These are phyloP conservation scores for Hypsibius dujardini DNA, from an alignment of 1,140 invertebrate species.

Conservation along the genomic window DNA sequence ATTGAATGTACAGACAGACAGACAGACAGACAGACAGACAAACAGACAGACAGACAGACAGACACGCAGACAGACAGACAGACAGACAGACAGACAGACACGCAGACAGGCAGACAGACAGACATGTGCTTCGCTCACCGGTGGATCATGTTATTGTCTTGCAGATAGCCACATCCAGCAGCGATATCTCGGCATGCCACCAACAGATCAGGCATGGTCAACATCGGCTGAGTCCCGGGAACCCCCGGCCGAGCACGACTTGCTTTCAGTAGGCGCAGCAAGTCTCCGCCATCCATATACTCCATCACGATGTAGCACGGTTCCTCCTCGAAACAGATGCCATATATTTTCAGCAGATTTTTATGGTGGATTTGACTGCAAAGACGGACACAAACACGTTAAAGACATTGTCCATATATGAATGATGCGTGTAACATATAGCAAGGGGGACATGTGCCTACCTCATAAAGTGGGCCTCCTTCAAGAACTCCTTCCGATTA, in stretches of 20 bases:
- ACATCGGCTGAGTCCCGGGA: slow-evolving; percentile 28
- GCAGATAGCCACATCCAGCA: slow-evolving; percentile 49
- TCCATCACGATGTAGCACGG: slow-evolving; percentile 83
- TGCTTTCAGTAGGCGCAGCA: slow-evolving; percentile 66
- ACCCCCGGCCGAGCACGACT: slow-evolving; percentile 45
- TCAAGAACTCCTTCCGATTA: slow-evolving; percentile 80
- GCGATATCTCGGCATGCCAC: slow-evolving; percentile 86
- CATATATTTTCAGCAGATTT: slow-evolving; percentile 74
- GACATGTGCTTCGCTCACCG: slow-evolving; percentile 34
- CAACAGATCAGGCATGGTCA: slow-evolving; percentile 62
- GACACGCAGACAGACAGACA: too few relatives aligned
- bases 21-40: too few relatives aligned
- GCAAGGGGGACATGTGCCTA: too few relatives aligned
- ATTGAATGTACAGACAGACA: background rate
- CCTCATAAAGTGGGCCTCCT: slow-evolving; percentile 87
- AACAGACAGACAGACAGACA: too few relatives aligned
- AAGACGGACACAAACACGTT: slow-evolving; percentile 17
- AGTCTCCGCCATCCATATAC: slow-evolving; percentile 86
- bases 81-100: too few relatives aligned
- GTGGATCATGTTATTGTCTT: slow-evolving; percentile 77
- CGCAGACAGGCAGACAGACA: too few relatives aligned
- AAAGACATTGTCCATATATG: too few relatives aligned
- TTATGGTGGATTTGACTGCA: slow-evolving; percentile 75
- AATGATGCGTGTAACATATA: too few relatives aligned
- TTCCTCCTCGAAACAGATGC: slow-evolving; percentile 80